Conservation (phyloP, 2,113 vertebrate species). For the Dissostichus mawsoni region DNA sequence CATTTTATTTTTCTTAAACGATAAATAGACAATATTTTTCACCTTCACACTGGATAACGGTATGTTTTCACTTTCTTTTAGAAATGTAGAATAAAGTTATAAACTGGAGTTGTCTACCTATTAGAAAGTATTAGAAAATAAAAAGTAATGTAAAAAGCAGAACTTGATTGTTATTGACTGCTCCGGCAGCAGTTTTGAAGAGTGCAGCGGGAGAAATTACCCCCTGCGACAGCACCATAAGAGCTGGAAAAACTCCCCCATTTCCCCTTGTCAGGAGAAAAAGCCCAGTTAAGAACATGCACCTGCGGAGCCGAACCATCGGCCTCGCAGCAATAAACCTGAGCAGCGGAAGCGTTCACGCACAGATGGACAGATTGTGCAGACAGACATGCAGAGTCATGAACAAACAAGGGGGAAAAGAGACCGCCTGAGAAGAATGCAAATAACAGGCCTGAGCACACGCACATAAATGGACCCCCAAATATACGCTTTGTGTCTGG, state of each 20-base stretch:
- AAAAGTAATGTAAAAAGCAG: too few species aligned
- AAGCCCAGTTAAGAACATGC: conserved; percentile 57
- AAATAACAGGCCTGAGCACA: conserved; percentile 47
- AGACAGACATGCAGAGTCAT: conserved; percentile 34
- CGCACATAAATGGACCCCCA: conserved; percentile 32
- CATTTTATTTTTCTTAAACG: too few species aligned
- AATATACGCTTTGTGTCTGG: conserved; percentile 11
- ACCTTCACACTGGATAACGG: too few species aligned
- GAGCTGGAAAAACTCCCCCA: conserved; percentile 22
- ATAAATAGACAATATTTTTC: too few species aligned
- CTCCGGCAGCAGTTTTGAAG: conserved; percentile 5
- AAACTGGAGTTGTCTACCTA: too few species aligned
- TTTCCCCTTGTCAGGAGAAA: conserved; percentile 42
- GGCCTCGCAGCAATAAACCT: conserved; percentile 41
- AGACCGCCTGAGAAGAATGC: conserved; percentile 40
- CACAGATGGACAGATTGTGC: conserved; percentile 48
- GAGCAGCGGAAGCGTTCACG: conserved; percentile 28
- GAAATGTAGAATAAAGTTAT: too few species aligned
- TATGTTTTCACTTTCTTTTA: too few species aligned
- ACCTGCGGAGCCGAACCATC: conserved; percentile 58
- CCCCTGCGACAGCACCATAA: conserved; percentile 24
- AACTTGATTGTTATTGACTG: conserved; percentile 2
- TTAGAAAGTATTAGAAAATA: too few species aligned
- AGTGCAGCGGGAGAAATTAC: conserved; percentile 12
- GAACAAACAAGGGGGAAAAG: conserved; percentile 46